Evolutionary conservation across 2,888 invertebrate genomes (phyloP).

Genomic region (Apamea epomidion): DNA sequence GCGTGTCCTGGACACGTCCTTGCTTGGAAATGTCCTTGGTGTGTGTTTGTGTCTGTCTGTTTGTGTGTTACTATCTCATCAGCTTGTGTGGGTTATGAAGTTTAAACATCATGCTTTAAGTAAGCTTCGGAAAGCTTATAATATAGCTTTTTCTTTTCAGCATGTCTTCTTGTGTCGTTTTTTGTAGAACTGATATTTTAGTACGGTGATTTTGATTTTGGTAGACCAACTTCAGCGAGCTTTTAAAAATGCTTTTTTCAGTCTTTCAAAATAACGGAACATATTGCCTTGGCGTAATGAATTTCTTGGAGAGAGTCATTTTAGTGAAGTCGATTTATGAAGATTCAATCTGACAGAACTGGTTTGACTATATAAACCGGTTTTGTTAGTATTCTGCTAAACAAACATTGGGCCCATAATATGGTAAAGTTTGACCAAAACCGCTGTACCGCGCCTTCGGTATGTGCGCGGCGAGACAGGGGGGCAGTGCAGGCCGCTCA

Average conservation of each 20-base stretch:
- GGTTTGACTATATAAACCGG: neutral
- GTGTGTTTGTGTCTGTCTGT: neutral
- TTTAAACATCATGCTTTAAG: neutral
- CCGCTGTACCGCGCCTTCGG: too few relatives aligned
- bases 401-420: too few relatives aligned
- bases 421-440: too few relatives aligned
- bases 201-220: too few relatives aligned
- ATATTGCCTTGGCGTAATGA: neutral
- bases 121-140: neutral
- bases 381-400: neutral
- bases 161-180: too few relatives aligned
- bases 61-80: slow-evolving; percentile 12
- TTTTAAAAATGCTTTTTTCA: too few relatives aligned
- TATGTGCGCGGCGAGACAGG: too few relatives aligned
- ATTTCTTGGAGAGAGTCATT: neutral
- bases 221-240: too few relatives aligned
- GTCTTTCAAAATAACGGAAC: too few relatives aligned
- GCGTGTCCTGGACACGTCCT: neutral
- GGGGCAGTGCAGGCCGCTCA: too few relatives aligned
- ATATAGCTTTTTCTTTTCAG: neutral
- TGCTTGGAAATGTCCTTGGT: neutral
- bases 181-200: too few relatives aligned
- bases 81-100: neutral
- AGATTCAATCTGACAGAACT: neutral
- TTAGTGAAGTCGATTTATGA: neutral